Percentiles rank a stretch among this genome's conserved stretches.
These are phyloP conservation scores for Tethea ocularis DNA, from an alignment of 2,888 invertebrate species.

Conservation along the genomic window DNA sequence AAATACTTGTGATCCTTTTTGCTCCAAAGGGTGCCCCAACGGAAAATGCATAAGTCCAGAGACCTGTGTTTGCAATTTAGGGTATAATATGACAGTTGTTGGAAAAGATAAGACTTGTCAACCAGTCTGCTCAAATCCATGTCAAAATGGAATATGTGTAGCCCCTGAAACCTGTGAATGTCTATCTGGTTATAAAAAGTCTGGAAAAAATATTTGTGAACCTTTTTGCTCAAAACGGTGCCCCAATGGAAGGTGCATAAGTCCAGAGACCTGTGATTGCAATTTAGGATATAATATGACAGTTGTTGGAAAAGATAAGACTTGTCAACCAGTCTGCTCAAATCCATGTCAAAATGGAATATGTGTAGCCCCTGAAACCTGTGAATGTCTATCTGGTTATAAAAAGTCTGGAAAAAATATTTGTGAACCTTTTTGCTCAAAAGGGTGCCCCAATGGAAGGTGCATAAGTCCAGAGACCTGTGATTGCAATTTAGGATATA, in stretches of 20 bases:
- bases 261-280: slow-evolving; percentile 25
- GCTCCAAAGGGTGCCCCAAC: slow-evolving; percentile 23
- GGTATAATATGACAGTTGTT: slow-evolving; percentile 6
- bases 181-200: slow-evolving; percentile 15
- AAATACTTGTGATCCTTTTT: slow-evolving; percentile 23
- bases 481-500: no score
- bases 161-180: slow-evolving; percentile 25
- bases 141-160: slow-evolving; percentile 14
- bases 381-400: no score
- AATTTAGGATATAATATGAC: no score
- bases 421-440: no score
- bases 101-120: not conserved
- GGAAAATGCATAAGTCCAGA: slow-evolving; percentile 29
- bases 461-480: no score
- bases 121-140: not conserved
- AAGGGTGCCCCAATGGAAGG: no score
- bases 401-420: no score
- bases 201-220: slow-evolving; percentile 16
- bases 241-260: slow-evolving; percentile 23
- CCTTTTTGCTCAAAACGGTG: slow-evolving; percentile 27
- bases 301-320: no score
- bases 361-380: no score
- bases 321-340: no score
- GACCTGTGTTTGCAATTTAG: slow-evolving; percentile 15
- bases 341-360: no score